These are phyloP conservation scores for Acanthosepion esculentum DNA, from an alignment of 2,888 invertebrate species.

Conservation along the genomic window DNA sequence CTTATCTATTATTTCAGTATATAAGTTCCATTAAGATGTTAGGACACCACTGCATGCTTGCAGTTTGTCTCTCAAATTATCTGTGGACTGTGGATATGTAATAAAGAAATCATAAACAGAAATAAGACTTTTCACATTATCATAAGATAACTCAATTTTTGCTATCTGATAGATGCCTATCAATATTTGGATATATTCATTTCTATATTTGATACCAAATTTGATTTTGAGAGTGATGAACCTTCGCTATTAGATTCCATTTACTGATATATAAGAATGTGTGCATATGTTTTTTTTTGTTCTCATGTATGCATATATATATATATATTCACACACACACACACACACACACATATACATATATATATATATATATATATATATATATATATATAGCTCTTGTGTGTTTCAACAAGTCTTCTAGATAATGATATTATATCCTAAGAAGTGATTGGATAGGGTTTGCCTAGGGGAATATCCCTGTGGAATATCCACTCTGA, in stretches of 20 bases:
- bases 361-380: conserved; percentile 38
- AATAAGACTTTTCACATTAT: background rate
- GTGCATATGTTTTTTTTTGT: background rate
- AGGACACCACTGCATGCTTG: background rate
- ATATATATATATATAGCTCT: conserved; percentile 25
- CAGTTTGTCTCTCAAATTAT: background rate
- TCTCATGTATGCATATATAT: background rate
- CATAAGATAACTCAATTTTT: conserved; percentile 6
- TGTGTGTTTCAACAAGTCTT: background rate
- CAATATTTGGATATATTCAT: background rate
- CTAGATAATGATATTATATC: background rate
- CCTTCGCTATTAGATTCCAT: background rate
- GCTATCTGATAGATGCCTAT: background rate
- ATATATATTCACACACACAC: background rate
- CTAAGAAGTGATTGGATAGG: conserved; percentile 10
- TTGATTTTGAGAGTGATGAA: background rate
- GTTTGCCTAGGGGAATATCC: conserved; percentile 22
- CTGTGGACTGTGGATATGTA: background rate
- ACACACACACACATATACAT: background rate
- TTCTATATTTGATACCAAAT: background rate
- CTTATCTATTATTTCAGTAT: background rate
- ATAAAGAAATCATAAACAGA: background rate
- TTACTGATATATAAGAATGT: background rate
- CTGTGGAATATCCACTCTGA: background rate
- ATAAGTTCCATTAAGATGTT: background rate